These are phyloP conservation scores for Mandrillus leucophaeus DNA, from an alignment of 2,113 vertebrate genomes.

Conservation along the genomic window DNA sequence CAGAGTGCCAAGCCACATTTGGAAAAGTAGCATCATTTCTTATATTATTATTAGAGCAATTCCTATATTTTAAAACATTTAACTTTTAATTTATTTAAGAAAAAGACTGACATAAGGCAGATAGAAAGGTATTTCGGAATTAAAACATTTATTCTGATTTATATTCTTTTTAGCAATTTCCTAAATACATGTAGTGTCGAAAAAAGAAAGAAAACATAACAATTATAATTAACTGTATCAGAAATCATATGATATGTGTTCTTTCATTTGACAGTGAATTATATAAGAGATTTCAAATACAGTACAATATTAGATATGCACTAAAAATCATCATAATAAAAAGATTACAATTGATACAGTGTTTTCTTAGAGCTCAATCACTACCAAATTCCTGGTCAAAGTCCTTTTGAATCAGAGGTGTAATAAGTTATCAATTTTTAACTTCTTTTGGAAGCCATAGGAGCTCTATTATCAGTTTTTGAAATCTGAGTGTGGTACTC, in stretches of 20 bases:
- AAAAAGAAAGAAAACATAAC: neutral
- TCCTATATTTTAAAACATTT: slow-evolving; percentile 1
- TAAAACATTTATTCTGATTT: neutral
- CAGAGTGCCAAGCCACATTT: neutral
- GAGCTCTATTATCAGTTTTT: neutral
- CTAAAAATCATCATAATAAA: neutral
- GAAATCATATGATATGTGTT: neutral
- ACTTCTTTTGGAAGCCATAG: neutral
- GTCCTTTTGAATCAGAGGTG: neutral
- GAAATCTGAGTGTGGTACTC: neutral
- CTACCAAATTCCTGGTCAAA: neutral
- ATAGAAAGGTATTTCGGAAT: neutral
- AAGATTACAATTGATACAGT: neutral
- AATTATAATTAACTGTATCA: neutral
- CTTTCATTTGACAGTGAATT: neutral
- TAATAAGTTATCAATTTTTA: neutral
- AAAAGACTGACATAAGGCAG: neutral
- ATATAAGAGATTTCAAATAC: neutral
- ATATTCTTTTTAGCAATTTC: slow-evolving; percentile 1
- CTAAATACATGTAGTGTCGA: neutral
- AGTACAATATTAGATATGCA: neutral
- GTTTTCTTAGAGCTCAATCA: neutral
- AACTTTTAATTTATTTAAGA: slow-evolving; percentile 24
- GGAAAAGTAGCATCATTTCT: slow-evolving; percentile 17
- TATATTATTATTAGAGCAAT: neutral